A percentile compares a stretch with the other conserved stretches of the same genome.
Conservation (phyloP, 2,797 vertebrate genomes). For the Natrix natrix region DNA sequence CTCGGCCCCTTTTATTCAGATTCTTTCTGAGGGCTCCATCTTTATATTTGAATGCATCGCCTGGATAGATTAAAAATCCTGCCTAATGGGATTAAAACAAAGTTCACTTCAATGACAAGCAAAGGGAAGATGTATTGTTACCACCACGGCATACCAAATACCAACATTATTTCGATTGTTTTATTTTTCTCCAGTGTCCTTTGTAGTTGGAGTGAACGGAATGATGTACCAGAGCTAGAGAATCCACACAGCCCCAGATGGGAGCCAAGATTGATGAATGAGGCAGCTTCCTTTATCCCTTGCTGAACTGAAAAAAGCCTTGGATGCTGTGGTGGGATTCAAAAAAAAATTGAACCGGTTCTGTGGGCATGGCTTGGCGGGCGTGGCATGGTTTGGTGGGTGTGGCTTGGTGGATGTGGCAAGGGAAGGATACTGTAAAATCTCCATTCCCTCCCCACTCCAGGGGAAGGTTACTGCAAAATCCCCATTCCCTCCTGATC, state of each 20-base stretch:
- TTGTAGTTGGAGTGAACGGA: not conserved
- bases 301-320: not conserved
- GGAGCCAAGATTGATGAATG: not conserved
- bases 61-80: not conserved
- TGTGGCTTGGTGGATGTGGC: too few relatives aligned
- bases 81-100: not conserved
- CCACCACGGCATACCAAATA: not conserved
- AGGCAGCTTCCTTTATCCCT: not conserved
- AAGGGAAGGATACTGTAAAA: too few relatives aligned
- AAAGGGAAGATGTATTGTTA: not conserved
- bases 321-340: not conserved
- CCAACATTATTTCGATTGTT: not conserved
- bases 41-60: not conserved
- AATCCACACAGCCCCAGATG: not conserved
- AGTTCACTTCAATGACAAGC: not conserved
- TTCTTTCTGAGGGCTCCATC: not conserved
- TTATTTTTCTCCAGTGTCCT: not conserved
- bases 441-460: too few relatives aligned
- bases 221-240: not conserved
- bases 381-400: too few relatives aligned
- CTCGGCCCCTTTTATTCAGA: not conserved
- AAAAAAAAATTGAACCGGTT: too few relatives aligned
- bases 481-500: too few relatives aligned
- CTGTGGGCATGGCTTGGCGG: too few relatives aligned
- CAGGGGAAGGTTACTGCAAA: too few relatives aligned